Percentiles rank a stretch among this genome's conserved stretches.
phyloP scores from a whole-genome alignment of 2,113 vertebrate genomes.

The Anguilla rostrata region DNA sequence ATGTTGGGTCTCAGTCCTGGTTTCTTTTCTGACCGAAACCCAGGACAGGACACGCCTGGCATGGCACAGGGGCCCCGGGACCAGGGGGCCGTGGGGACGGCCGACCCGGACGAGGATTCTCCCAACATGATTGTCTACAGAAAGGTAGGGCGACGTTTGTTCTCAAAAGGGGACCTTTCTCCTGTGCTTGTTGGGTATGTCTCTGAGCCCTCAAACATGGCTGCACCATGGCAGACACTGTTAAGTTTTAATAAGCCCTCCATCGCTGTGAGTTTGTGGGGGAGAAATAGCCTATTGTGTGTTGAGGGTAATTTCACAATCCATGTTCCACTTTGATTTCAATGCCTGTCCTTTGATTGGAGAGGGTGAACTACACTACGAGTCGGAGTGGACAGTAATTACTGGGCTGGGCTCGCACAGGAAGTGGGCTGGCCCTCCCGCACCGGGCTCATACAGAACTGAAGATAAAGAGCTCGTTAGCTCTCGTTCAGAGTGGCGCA shows the following conservation, averaged over 20 bases:
- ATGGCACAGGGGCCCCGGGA: slow-evolving; percentile 87
- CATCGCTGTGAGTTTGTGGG: slow-evolving; percentile 32
- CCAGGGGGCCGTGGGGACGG: slow-evolving; percentile 62
- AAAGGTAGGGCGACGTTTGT: slow-evolving; percentile 74
- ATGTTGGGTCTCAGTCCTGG: neutral
- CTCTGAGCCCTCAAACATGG: slow-evolving; percentile 14
- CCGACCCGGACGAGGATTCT: slow-evolving; percentile 86
- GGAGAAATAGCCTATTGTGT: slow-evolving; percentile 40
- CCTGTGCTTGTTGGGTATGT: neutral
- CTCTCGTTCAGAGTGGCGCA: slow-evolving; percentile 38
- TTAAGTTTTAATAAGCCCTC: slow-evolving; percentile 47
- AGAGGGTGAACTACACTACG: slow-evolving; percentile 39
- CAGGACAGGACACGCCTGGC: slow-evolving; percentile 48
- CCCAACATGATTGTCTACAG: slow-evolving; percentile 98
- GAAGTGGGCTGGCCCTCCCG: slow-evolving; percentile 41
- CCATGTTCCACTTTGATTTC: slow-evolving; percentile 43
- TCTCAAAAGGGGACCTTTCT: neutral
- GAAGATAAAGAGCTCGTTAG: slow-evolving; percentile 34
- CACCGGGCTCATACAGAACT: slow-evolving; percentile 27
- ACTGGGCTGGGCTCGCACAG: slow-evolving; percentile 29
- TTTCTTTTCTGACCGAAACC: slow-evolving; percentile 19
- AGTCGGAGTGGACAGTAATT: slow-evolving; percentile 38
- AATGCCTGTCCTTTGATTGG: slow-evolving; percentile 48
- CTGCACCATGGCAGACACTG: slow-evolving; percentile 13
- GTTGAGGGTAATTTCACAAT: slow-evolving; percentile 53